These are phyloP conservation scores for Brachionus koreanus DNA, from an alignment of 1,140 invertebrate species.

Conservation along the genomic window DNA sequence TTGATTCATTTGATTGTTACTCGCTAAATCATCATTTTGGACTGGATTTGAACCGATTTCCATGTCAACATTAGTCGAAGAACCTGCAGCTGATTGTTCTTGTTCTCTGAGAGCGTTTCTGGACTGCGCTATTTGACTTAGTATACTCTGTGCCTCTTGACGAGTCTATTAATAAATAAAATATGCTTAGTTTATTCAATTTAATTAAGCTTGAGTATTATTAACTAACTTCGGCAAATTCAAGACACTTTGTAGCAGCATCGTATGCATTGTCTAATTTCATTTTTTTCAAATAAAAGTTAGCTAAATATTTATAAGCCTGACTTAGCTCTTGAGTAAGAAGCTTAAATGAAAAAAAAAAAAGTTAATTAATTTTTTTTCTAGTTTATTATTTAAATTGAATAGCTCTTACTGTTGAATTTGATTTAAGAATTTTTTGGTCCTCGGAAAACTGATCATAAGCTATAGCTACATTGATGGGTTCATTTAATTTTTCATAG, in stretches of 20 bases:
- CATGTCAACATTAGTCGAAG: slow-evolving; percentile 14
- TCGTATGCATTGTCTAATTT: slow-evolving; percentile 37
- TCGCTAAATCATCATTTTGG: neutral
- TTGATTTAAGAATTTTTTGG: slow-evolving; percentile 36
- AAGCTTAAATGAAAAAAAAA: neutral
- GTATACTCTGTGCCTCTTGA: slow-evolving; percentile 38
- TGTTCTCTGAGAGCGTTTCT: slow-evolving; percentile 2
- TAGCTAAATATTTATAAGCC: slow-evolving; percentile 42
- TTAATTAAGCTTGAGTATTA: neutral
- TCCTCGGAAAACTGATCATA: slow-evolving; percentile 43
- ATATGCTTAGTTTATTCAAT: neutral
- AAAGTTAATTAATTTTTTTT: neutral
- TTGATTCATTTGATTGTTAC: neutral
- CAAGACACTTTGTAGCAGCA: slow-evolving; percentile 33
- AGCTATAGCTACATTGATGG: slow-evolving; percentile 19
- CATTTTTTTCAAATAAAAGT: slow-evolving; percentile 43
- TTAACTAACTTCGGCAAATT: slow-evolving; percentile 41
- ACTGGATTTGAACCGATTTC: neutral
- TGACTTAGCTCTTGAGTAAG: slow-evolving; percentile 14
- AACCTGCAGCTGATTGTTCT: neutral
- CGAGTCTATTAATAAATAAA: slow-evolving; percentile 14
- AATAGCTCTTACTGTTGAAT: neutral
- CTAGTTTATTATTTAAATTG: neutral
- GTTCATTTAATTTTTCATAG: slow-evolving; percentile 27
- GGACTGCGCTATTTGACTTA: slow-evolving; percentile 34